A percentile compares a stretch with the other conserved stretches of the same genome.
These are phyloP conservation scores for Synanthedon tipuliformis DNA, from an alignment of 2,888 invertebrate genomes.

Conservation along the genomic window DNA sequence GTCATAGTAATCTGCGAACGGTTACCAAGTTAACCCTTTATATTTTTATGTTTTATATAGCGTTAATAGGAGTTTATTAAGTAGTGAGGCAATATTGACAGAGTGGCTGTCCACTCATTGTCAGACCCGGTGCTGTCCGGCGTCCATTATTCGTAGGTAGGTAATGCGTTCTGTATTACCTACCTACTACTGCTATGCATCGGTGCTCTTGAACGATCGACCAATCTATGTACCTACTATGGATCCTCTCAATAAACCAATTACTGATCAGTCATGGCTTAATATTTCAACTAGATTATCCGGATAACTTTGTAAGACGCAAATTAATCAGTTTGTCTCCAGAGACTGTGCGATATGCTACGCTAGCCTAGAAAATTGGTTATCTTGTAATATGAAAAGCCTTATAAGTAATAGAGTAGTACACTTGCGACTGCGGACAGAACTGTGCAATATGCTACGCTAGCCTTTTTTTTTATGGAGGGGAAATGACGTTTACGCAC, in stretches of 20 bases:
- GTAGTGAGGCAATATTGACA: conserved; percentile 40
- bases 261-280: background rate
- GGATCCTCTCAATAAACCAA: background rate
- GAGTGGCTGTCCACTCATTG: conserved; percentile 11
- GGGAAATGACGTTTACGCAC: too few relatives aligned
- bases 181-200: conserved; percentile 20
- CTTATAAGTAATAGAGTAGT: too few relatives aligned
- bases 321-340: conserved; percentile 24
- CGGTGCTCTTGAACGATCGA: conserved; percentile 26
- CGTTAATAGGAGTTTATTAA: conserved; percentile 4
- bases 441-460: too few relatives aligned
- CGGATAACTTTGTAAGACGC: background rate
- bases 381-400: too few relatives aligned
- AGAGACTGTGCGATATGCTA: conserved; percentile 56
- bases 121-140: conserved; percentile 8
- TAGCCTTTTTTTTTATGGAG: too few relatives aligned
- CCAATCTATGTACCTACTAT: conserved; percentile 15
- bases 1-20: too few relatives aligned
- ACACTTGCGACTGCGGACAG: too few relatives aligned
- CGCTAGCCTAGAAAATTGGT: conserved; percentile 26
- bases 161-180: conserved; percentile 46
- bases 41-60: conserved; percentile 8
- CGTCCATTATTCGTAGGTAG: conserved; percentile 24
- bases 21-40: conserved; percentile 3
- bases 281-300: background rate